phyloP scores from a whole-genome alignment of 2,113 vertebrate species.

The Corythaeola cristata region DNA sequence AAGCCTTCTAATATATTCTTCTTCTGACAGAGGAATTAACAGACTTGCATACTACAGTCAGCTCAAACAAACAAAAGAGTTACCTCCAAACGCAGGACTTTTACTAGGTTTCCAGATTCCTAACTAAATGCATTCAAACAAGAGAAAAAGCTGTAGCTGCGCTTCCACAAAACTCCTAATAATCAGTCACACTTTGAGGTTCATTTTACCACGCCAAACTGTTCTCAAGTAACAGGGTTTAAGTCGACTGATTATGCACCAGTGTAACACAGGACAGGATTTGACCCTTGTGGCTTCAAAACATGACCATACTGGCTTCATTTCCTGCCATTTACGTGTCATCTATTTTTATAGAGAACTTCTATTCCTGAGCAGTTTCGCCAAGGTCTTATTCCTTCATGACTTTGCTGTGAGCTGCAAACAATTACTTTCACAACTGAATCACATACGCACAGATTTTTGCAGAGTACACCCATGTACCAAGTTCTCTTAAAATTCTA shows the following conservation, averaged over 20 bases:
- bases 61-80: neutral
- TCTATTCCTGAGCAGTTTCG: conserved; percentile 27
- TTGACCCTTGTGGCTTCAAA: conserved; percentile 39
- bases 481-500: neutral
- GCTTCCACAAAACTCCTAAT: neutral
- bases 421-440: conserved; percentile 11
- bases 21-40: neutral
- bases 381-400: conserved; percentile 31
- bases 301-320: conserved; percentile 38
- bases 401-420: conserved; percentile 11
- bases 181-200: neutral
- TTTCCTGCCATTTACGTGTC: conserved; percentile 58
- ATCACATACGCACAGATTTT: neutral
- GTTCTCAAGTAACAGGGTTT: conserved; percentile 3
- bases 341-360: conserved; percentile 51
- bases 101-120: neutral
- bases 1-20: neutral
- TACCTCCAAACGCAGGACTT: neutral
- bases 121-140: neutral
- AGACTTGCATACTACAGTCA: neutral
- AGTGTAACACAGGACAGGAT: conserved; percentile 21
- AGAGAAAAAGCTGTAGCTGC: neutral
- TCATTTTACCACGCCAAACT: neutral
- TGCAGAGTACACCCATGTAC: neutral
- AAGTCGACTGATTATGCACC: neutral